phyloP scores from a whole-genome alignment of 2,113 vertebrate species.

The Ranitomeya imitator region DNA sequence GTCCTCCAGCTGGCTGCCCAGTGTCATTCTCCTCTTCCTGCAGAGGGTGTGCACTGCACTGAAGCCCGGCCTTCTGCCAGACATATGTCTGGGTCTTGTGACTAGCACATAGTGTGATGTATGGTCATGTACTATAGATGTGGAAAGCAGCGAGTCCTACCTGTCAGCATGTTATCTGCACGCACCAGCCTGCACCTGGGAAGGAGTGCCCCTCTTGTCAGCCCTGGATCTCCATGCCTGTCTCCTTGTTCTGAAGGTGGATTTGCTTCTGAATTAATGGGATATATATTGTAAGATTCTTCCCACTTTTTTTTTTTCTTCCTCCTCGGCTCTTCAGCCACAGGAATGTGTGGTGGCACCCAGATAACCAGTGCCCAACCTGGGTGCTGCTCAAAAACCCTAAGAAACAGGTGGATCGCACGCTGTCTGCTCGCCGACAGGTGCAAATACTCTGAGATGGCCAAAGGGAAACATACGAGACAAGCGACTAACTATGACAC shows the following conservation, averaged over 20 bases:
- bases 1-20: conserved; percentile 69
- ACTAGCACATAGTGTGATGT: conserved; percentile 71
- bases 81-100: conserved; percentile 76
- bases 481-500: conserved; percentile 35
- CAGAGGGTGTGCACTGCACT: conserved; percentile 68
- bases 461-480: conserved; percentile 51
- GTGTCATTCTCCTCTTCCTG: conserved; percentile 75
- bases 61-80: conserved; percentile 65
- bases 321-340: background rate
- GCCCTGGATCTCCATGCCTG: background rate
- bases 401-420: conserved; percentile 25
- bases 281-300: background rate
- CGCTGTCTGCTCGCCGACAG: conserved; percentile 57
- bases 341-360: conserved; percentile 72
- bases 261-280: background rate
- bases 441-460: conserved; percentile 53
- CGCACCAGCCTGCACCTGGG: background rate
- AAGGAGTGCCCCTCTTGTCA: background rate
- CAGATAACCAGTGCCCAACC: conserved; percentile 61
- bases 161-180: conserved; percentile 52
- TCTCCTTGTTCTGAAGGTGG: background rate
- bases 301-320: conserved; percentile 40
- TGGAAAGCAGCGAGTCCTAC: conserved; percentile 39
- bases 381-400: conserved; percentile 50
- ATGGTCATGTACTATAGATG: conserved; percentile 66